phyloP scores from a whole-genome alignment of 2,888 invertebrate species.

The Eumacrocentrus americanus region DNA sequence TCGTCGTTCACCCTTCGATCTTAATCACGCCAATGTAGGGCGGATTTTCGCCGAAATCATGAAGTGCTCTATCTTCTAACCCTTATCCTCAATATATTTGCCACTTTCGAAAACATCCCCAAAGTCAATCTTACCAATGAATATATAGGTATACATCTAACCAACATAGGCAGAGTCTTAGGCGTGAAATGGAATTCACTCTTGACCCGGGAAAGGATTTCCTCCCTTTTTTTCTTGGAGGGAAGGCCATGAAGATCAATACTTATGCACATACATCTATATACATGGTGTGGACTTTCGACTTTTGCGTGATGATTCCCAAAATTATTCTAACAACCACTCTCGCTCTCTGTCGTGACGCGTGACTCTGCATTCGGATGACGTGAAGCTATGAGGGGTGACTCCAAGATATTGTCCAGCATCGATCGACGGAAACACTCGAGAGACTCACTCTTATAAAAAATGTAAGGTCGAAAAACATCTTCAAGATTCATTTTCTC shows the following conservation, averaged over 20 bases:
- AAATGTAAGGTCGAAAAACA: conserved; percentile 40
- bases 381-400: neutral
- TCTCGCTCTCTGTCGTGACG: conserved; percentile 22
- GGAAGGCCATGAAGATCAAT: neutral
- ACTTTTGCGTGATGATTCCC: conserved; percentile 30
- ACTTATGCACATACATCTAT: conserved; percentile 1
- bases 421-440: conserved; percentile 19
- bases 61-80: conserved; percentile 35
- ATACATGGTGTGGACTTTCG: conserved; percentile 19
- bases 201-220: conserved; percentile 7
- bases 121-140: conserved; percentile 10
- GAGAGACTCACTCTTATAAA: conserved; percentile 30
- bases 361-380: neutral
- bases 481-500: conserved; percentile 38
- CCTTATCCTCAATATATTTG: conserved; percentile 35
- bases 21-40: conserved; percentile 43
- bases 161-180: neutral
- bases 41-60: conserved; percentile 38
- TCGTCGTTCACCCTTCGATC: conserved; percentile 32
- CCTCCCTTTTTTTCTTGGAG: neutral
- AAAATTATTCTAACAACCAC: conserved; percentile 39
- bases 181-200: conserved; percentile 12
- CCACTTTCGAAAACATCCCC: conserved; percentile 13
- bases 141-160: neutral
- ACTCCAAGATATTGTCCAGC: conserved; percentile 30